Conservation (phyloP, 2,113 vertebrate genomes). For the Eolophus roseicapilla region DNA sequence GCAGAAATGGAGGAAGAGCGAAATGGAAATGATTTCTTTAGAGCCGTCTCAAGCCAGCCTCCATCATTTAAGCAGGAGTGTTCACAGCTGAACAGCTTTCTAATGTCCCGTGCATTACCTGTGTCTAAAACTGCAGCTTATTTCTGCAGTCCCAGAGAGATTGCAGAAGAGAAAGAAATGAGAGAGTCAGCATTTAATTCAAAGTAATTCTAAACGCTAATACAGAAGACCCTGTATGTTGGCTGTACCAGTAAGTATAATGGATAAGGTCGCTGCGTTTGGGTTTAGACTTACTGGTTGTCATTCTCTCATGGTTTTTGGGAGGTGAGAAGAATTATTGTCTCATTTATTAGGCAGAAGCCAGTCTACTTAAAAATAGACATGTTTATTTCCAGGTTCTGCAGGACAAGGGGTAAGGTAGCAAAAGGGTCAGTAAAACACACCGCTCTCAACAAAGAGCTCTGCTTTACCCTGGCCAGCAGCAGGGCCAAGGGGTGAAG, state of each 20-base stretch:
- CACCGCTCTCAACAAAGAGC: not conserved
- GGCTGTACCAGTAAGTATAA: not conserved
- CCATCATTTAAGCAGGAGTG: not conserved
- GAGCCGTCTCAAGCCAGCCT: not conserved
- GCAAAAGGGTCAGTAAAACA: not conserved
- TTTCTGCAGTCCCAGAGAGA: not conserved
- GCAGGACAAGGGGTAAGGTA: not conserved
- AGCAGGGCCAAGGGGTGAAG: not conserved
- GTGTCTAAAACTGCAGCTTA: not conserved
- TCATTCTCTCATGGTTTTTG: not conserved
- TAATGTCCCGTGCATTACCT: accelerated
- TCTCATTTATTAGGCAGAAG: not conserved
- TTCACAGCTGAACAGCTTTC: not conserved
- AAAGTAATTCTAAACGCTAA: not conserved
- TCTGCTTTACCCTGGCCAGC: not conserved
- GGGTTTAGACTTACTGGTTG: not conserved
- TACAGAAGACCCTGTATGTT: not conserved
- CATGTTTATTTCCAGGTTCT: not conserved
- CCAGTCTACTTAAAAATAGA: not conserved
- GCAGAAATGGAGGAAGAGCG: not conserved
- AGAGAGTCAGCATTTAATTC: not conserved
- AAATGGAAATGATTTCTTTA: not conserved
- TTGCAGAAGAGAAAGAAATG: not conserved
- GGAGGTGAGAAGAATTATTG: not conserved
- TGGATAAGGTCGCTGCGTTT: not conserved